Evolutionary conservation across 53 echinoderm and acorn worm genomes (phyloP).

Genomic region (Holothuria scabra): DNA sequence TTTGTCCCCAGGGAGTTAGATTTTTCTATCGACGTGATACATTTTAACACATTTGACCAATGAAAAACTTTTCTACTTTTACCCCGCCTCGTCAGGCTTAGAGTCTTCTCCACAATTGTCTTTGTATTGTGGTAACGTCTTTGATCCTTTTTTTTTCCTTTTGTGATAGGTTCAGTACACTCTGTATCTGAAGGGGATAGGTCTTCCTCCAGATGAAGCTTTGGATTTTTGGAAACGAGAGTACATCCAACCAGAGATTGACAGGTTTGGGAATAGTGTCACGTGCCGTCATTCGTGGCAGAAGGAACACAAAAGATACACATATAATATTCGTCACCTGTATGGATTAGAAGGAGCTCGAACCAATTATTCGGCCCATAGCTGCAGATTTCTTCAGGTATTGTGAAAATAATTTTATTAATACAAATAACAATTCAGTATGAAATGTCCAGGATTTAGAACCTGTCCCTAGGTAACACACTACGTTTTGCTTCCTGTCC

Average conservation of each 20-base stretch:
- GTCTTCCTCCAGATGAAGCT: conserved; percentile 82
- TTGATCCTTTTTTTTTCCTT: neutral
- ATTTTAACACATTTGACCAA: no score
- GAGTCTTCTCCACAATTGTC: neutral
- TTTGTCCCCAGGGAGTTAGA: no score
- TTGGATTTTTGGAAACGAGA: conserved; percentile 82
- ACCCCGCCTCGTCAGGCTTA: no score
- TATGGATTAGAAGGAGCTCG: conserved; percentile 95
- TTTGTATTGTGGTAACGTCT: neutral
- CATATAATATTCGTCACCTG: conserved; percentile 89
- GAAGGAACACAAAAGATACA: conserved; percentile 80
- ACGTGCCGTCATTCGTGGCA: conserved; percentile 77
- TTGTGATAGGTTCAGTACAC: conserved; percentile 89
- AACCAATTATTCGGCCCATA: conserved; percentile 84
- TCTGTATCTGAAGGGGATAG: conserved; percentile 86
- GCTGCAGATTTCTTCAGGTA: conserved; percentile 89
- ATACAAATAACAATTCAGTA: neutral
- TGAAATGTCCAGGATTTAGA: no score
- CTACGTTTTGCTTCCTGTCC: no score
- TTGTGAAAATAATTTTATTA: no score
- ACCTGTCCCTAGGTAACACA: no score
- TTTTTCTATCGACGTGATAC: no score
- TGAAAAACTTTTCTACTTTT: no score
- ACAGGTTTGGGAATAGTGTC: conserved; percentile 12
- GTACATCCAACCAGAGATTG: conserved; percentile 72